Conservation (phyloP, 2,797 vertebrate genomes). For the Melanotaenia boesemani region DNA sequence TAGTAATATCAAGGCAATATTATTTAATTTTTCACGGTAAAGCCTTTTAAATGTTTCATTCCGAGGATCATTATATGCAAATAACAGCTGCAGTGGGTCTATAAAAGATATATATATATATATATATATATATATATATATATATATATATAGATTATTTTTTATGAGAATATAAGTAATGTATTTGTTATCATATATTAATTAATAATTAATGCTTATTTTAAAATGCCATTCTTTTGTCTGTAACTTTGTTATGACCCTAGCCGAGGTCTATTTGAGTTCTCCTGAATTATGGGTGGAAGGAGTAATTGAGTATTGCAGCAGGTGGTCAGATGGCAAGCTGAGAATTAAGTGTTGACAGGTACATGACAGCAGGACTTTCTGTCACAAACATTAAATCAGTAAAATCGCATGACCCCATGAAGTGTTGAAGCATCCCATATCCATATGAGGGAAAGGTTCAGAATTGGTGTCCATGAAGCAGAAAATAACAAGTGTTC, state of each 20-base stretch:
- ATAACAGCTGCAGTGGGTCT: too few relatives aligned
- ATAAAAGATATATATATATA: too few relatives aligned
- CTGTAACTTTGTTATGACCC: background rate
- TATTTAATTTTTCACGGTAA: too few relatives aligned
- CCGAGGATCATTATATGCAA: too few relatives aligned
- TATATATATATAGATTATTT: too few relatives aligned
- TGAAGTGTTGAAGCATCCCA: background rate
- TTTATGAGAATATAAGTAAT: background rate
- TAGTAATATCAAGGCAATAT: too few relatives aligned
- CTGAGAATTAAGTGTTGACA: slow-evolving; percentile 71
- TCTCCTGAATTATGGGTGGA: slow-evolving; percentile 18
- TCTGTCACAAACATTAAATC: slow-evolving; percentile 44
- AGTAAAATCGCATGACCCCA: background rate
- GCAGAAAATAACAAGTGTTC: too few relatives aligned
- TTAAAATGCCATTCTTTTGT: background rate
- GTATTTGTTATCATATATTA: background rate
- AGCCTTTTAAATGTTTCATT: too few relatives aligned
- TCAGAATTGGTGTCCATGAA: background rate
- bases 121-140: too few relatives aligned
- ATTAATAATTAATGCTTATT: background rate
- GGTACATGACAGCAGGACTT: slow-evolving; percentile 52
- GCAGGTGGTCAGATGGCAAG: slow-evolving; percentile 72
- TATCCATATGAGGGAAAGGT: background rate
- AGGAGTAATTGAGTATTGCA: slow-evolving; percentile 45
- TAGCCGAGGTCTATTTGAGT: slow-evolving; percentile 12